These are phyloP conservation scores for Saturnia pavonia DNA, from an alignment of 2,888 invertebrate genomes.

Conservation along the genomic window DNA sequence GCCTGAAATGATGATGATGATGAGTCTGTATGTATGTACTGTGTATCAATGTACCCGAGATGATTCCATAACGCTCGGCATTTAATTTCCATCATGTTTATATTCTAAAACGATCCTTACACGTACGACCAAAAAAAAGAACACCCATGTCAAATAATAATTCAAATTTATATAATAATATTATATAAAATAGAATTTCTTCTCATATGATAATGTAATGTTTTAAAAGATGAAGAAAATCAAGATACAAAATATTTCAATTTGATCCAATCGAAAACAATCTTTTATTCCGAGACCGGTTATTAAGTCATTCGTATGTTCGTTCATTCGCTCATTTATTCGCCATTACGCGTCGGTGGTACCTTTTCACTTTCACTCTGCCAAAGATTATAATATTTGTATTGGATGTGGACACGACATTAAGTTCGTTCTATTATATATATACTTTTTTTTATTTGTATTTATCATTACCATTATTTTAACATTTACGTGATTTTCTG, in stretches of 20 bases:
- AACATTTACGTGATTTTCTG: too few relatives aligned
- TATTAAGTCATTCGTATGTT: constrained; percentile 5
- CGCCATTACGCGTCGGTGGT: constrained; percentile 19
- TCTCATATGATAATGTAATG: background rate
- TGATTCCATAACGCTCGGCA: too few relatives aligned
- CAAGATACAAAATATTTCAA: background rate
- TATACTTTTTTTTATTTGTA: background rate
- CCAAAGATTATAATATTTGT: background rate
- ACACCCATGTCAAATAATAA: background rate
- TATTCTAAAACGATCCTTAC: too few relatives aligned
- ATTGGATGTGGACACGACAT: background rate
- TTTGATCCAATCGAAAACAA: background rate
- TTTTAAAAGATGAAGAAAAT: background rate
- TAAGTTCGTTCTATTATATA: background rate
- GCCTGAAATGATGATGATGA: too few relatives aligned
- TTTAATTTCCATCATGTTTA: too few relatives aligned
- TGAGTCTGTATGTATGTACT: too few relatives aligned
- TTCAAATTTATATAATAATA: background rate
- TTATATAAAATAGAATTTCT: background rate
- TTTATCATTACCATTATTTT: background rate
- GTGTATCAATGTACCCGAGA: too few relatives aligned
- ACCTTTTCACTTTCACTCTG: constrained; percentile 18
- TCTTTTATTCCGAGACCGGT: constrained; percentile 18
- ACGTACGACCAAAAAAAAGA: too few relatives aligned
- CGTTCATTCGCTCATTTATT: constrained; percentile 21